phyloP scores from a whole-genome alignment of 2,888 invertebrate species.

The Syritta pipiens region DNA sequence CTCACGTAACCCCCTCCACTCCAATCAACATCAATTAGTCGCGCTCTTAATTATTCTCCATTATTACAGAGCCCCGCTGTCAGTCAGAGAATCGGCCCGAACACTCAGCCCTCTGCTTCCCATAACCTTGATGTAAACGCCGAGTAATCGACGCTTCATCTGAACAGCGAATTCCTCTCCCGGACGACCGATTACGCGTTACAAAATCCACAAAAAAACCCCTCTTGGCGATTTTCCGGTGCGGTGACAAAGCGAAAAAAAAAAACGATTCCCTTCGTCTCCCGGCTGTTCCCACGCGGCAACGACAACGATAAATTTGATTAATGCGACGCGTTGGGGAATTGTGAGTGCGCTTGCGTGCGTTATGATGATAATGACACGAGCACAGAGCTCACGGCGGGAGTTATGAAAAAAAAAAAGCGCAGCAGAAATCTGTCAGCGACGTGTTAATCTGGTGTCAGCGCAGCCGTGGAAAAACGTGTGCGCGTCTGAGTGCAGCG shows the following conservation, averaged over 20 bases:
- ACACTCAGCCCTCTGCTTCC: conserved; percentile 51
- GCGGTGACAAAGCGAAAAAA: conserved; percentile 61
- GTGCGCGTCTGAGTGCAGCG: conserved; percentile 43
- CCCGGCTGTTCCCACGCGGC: conserved; percentile 49
- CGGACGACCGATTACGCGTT: conserved; percentile 54
- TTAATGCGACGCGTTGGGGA: conserved; percentile 51
- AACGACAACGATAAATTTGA: conserved; percentile 58
- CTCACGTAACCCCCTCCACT: conserved; percentile 35
- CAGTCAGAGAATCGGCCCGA: neutral
- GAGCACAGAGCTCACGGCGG: conserved; percentile 37
- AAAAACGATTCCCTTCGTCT: conserved; percentile 21
- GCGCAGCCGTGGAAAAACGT: conserved; percentile 8
- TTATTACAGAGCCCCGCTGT: conserved; percentile 38
- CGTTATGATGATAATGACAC: conserved; percentile 60
- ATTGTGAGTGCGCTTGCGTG: conserved; percentile 50
- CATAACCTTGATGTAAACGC: conserved; percentile 63
- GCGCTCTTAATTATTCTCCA: conserved; percentile 63
- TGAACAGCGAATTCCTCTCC: neutral
- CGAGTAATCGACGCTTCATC: conserved; percentile 34
- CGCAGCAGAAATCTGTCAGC: conserved; percentile 55
- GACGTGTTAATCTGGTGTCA: conserved; percentile 62
- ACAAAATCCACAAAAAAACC: conserved; percentile 50
- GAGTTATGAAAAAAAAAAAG: conserved; percentile 16
- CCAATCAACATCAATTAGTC: conserved; percentile 57
- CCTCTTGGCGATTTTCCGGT: conserved; percentile 34